Evolutionary conservation across 1,140 invertebrate genomes (phyloP), one percentile per base, ranked within the genome.

Genomic region (Papilio dardanus): DNA sequence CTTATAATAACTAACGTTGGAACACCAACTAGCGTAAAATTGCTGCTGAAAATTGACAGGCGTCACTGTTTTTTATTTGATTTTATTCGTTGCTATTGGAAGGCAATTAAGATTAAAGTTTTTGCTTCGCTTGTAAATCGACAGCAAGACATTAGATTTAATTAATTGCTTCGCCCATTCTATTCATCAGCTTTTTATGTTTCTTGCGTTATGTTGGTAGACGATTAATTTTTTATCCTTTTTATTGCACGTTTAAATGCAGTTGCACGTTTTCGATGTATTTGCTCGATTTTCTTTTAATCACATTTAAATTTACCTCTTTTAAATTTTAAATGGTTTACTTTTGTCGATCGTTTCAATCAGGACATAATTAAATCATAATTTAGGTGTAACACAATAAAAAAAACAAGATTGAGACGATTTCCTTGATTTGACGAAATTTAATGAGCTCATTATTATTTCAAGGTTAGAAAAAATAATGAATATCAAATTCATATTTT

Each of bases 321-420:
- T 10, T 8, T 54, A 24, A 12, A 24, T 10, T 28, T 28, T 58
- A 58, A 58, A 16, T 28, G 21, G 10, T 58, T 28, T 30, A 30
- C 1, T 1, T 14, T 58, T 58, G 21, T 58, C 8, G 2, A 28
- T 28, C 21, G 21, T 58, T 58, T 28, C 2, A 28, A 58, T 21
- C 54, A 58, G 54, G 54, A 58, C 12, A 24, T 58, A 7, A 28
- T 58, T 58, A 58, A 58, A 62, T 71, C 40, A 71, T 35, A 31
- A 54, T 30, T 65, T 12, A 71, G 33, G 54, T 66, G 12, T 66
- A 73, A 74, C 40, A 76, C 40, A 75, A 14, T 31, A 7, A 75
- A 74, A 74, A 77, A 77, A 77, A 77, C 76, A 46, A 79, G 74
- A 80, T 71, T 69, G 74, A 40, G 74, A 33, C 30, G 71, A 58